Evolutionary conservation across 2,797 vertebrate genomes (phyloP), one percentile per base, ranked within the genome.

Genomic region (Lagocephalus sceleratus): DNA sequence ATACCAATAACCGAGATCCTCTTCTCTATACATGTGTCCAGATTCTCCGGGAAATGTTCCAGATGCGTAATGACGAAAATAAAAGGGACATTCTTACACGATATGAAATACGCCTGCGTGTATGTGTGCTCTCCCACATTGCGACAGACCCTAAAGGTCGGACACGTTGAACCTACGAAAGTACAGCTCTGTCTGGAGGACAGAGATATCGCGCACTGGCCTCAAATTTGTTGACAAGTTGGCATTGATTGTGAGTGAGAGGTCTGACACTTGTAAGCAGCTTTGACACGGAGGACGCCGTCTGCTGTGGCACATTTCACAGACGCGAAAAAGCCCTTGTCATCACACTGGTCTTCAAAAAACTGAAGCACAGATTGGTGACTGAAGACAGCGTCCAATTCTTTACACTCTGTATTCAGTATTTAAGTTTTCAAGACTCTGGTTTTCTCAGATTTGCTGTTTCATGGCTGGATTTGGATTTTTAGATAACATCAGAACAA

Each of bases 1-100:
- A 83, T 71, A 71, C 57, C 63, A 66, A 79, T 49, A 76, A 71
- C 63, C 26, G 46, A 41, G 29, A 29, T 9, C 11, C 26, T 29
- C 8, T 29, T 29, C 26, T 29, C 26, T 29, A 29, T 29, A 51
- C n/a, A n/a, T n/a, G n/a, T n/a, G n/a, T n/a, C n/a, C n/a, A n/a
- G n/a, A n/a, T n/a, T n/a, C n/a, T n/a, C n/a, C n/a, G n/a, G n/a
- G n/a, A n/a, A n/a, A n/a, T n/a, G n/a, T n/a, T n/a, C n/a, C n/a
- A n/a, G n/a, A n/a, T n/a, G n/a, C n/a, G n/a, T n/a, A n/a, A n/a
- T n/a, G n/a, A n/a, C n/a, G n/a, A n/a, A n/a, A n/a, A n/a, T n/a
- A n/a, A n/a, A n/a, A n/a, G n/a, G n/a, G n/a, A n/a, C n/a, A n/a
- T n/a, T n/a, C n/a, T n/a, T n/a, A n/a, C n/a, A n/a, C n/a, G n/a